Evolutionary conservation across 1,140 invertebrate genomes (phyloP), one percentile per base, ranked within the genome.

Genomic region (Octopus sinensis): DNA sequence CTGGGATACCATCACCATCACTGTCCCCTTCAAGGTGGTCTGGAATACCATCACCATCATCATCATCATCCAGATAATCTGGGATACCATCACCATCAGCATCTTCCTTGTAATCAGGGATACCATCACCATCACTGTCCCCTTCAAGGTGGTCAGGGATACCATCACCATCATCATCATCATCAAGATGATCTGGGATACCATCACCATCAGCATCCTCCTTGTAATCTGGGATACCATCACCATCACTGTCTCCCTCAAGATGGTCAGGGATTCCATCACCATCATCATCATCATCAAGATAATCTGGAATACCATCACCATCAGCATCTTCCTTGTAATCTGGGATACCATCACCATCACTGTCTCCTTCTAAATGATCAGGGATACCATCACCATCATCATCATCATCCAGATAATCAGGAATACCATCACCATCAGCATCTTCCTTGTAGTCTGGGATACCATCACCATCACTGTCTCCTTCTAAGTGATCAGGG

Each of bases 1-100:
- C 88, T 7, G 86, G 84, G 79, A 89, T 89, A 23, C 86, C 87
- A 82, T 86, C 86, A 51, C 83, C 85, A 82, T 89, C 87, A 81
- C 71, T 79, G 78, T 89, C 88, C 12, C 86, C 83, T 73, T 89
- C 84, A 12, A 85, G 52, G 82, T 86, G 51, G 83, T 90, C 87
- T 23, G 87, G 87, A 12, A 88, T 87, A 23, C 87, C 86, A 82
- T 88, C 85, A 9, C 87, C 86, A 82, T 88, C 87, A 53, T 85
- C 77, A 76, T 85, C 23, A 82, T 89, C 86, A 53, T 87, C 84
- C 82, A 88, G 84, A 73, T 87, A 86, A 86, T 89, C 87, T 82
- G 89, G 88, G 54, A 90, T 90, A 17, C 90, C 90, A 85, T 90
- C 89, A 17, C 86, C 87, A 82, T 90, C 84, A 5, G 83, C 73